phyloP scores from a whole-genome alignment of 2,888 invertebrate species.

The Leptogaster cylindrica region DNA sequence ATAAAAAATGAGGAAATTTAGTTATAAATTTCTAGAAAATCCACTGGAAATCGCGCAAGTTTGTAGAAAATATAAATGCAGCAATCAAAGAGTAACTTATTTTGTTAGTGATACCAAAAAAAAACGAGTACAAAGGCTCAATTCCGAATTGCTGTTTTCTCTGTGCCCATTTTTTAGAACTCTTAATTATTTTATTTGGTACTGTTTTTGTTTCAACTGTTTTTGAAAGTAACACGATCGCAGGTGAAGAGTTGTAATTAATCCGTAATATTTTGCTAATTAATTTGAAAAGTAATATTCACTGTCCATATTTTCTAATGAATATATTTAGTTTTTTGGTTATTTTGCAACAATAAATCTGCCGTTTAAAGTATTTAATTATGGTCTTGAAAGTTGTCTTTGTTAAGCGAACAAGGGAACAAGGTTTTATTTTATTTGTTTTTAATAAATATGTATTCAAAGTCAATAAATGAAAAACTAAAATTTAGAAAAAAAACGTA shows the following conservation, averaged over 20 bases:
- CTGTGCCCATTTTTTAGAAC: too few relatives aligned
- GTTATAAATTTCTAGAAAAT: too few relatives aligned
- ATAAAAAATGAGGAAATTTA: too few relatives aligned
- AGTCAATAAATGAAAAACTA: too few relatives aligned
- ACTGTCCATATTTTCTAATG: neutral
- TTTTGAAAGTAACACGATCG: too few relatives aligned
- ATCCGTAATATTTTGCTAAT: neutral
- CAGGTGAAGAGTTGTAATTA: neutral
- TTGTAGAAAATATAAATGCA: too few relatives aligned
- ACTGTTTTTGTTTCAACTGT: neutral
- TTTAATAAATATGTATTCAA: conserved; percentile 1
- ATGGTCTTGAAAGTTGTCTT: conserved; percentile 37
- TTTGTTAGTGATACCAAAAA: too few relatives aligned
- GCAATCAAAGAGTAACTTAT: too few relatives aligned
- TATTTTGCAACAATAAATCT: neutral
- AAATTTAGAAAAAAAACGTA: neutral
- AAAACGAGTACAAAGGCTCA: too few relatives aligned
- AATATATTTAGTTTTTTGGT: conserved; percentile 13
- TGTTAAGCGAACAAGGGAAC: neutral
- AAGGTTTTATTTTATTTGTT: conserved; percentile 13
- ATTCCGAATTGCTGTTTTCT: too few relatives aligned
- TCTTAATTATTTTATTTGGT: conserved; percentile 1
- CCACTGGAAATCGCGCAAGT: too few relatives aligned
- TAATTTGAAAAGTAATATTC: too few relatives aligned
- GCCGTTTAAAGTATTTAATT: neutral